Evolutionary conservation across 2,888 invertebrate species (phyloP), one percentile per base, ranked within the genome.

Genomic region (Norana najaformis): DNA sequence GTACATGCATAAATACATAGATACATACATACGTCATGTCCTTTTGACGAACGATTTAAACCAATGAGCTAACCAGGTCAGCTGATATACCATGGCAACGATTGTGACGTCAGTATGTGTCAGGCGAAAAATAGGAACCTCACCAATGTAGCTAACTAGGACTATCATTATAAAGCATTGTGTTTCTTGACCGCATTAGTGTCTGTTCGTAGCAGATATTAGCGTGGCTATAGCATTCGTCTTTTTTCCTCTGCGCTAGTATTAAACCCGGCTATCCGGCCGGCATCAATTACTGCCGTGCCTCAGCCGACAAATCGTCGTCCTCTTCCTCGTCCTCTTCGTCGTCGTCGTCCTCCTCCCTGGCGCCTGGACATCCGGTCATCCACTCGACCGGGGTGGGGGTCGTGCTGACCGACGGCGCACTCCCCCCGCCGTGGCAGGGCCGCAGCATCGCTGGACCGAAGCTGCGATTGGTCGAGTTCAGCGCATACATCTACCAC

Each of bases 401-500:
- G 18, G 36, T 37, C 0, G 85, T 34, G 85, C 13, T 85, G n/a
- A 36, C 35, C 34, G 83, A 83, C 34, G 83, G 37, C 0, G 16
- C 83, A 89, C 92, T 93, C 83, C 92, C 93, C 53, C 94, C 94
- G 8, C 93, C 94, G 23, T 94, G 98, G 95, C 94, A 95, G 92
- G 98, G 98, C 89, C 96, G 98, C 94, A 98, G 98, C 93, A 99
- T 99, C 95, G 98, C 98, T 93, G 98, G 99, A 92, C 98, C 98
- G 95, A 98, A 98, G 96, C 96, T 99, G 92, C 96, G 98, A 94
- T 97, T 99, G 93, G 98, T 98, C 91, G 99, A 99, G 96, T 99
- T 99, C 96, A 98, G 98, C 92, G 99, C 98, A 93, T 99, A 98
- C 95, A 97, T 99, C 96, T 99, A 99, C 95, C 97, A 98, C 37